Evolutionary conservation across 2,113 vertebrate genomes (phyloP).

Genomic region (Raja brachyura): DNA sequence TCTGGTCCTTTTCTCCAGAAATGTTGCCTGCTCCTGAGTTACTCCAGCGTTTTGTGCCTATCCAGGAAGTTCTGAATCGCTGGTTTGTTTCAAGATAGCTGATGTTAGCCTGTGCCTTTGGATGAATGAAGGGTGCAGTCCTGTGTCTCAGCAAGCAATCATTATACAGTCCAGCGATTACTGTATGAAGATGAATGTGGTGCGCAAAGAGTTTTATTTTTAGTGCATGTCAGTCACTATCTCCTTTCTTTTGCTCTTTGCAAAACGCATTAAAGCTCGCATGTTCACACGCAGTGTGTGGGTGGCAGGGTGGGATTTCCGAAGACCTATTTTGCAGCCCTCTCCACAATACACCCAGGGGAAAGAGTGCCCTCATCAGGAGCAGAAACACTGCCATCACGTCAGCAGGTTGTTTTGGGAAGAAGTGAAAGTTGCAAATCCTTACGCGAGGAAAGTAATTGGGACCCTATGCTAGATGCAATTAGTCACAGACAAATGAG

Average conservation of each 20-base stretch:
- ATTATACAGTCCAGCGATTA: too few relatives aligned
- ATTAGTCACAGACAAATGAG: conserved; percentile 13
- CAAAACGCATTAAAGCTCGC: background rate
- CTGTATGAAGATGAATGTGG: background rate
- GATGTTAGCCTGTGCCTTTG: background rate
- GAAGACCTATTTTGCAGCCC: background rate
- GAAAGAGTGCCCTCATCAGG: conserved; percentile 16
- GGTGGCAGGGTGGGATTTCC: background rate
- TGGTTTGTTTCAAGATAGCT: background rate
- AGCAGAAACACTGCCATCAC: background rate
- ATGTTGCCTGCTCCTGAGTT: too few relatives aligned
- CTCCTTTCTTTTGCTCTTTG: background rate
- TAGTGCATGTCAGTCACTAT: background rate
- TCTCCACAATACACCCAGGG: background rate
- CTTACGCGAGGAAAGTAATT: background rate
- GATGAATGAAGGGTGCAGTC: background rate
- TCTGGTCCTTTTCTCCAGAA: too few relatives aligned
- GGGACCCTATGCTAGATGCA: background rate
- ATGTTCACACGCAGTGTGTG: background rate
- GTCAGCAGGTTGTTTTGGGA: background rate
- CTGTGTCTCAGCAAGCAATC: background rate
- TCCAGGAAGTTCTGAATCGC: background rate
- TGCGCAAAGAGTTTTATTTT: background rate
- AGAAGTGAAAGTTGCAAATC: background rate
- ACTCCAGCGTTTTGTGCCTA: too few relatives aligned